Evolutionary conservation across 2,888 invertebrate species (phyloP), one percentile per base, ranked within the genome.

Genomic region (Metopia argyrocephala): DNA sequence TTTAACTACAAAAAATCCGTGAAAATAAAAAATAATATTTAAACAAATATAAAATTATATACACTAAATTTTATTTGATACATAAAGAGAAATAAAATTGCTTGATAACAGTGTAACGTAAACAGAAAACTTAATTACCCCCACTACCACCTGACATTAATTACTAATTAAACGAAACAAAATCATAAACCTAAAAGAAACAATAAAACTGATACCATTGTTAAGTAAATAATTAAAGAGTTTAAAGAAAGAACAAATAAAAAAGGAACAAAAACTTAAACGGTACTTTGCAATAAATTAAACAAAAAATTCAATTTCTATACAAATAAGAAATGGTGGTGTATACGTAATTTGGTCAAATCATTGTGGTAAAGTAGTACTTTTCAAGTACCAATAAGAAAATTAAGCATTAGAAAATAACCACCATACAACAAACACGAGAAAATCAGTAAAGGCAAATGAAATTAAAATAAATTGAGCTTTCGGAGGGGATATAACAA

Each of bases 261-360:
- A n/a, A 62, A 62, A 54, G 7, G n/a, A 61, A 61, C 21, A n/a
- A 61, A 70, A 59, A 65, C 21, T 57, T 45, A 79, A 80, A 80
- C 76, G 56, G 70, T 74, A 66, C 45, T 65, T 68, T 66, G 64
- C 68, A 78, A 76, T 46, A 73, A 68, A 28, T 68, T 21, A 66
- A 25, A 27, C 12, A 20, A 9, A 9, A 38, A 38, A 7, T 28
- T 59, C 31, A 28, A 46, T 62, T 62, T 59, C 66, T 54, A 38
- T 31, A 52, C 59, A 57, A 59, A 38, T 23, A 61, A 70, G 21
- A 61, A 52, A n/a, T n/a, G 15, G 38, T 38, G 38, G 12, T 38
- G 31, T 70, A 50, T 66, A 68, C 66, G 71, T 73, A 80, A 78
- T 81, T 81, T 74, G 81, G 78, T 48, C 61, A 56, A 69, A 70